A percentile compares a stretch with the other conserved stretches of the same genome.
Conservation (phyloP, 2,113 vertebrate genomes). For the Okapia johnstoni region DNA sequence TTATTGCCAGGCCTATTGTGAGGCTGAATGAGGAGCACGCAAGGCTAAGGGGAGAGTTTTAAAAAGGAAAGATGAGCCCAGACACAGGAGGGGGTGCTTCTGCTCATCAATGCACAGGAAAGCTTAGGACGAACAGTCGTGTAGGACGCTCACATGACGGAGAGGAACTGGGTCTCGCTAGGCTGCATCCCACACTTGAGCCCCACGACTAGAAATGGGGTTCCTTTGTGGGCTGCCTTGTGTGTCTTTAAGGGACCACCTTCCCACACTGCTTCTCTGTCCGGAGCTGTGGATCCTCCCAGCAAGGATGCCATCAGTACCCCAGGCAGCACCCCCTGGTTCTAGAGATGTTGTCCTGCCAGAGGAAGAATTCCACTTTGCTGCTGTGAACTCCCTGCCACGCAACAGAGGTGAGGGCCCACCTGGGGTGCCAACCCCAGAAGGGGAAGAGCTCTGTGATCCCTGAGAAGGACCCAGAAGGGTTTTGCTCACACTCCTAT, state of each 20-base stretch:
- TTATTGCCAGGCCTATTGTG: conserved; percentile 46
- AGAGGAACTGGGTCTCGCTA: not conserved
- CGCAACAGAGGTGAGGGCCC: not conserved
- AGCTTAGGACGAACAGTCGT: not conserved
- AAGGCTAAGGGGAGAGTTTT: not conserved
- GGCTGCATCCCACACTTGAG: not conserved
- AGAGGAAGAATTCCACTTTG: not conserved
- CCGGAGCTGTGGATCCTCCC: not conserved
- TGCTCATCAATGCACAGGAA: not conserved
- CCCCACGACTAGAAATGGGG: not conserved
- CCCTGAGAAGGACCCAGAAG: not conserved
- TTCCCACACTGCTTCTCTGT: not conserved
- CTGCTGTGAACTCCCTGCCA: not conserved
- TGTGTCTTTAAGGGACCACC: not conserved
- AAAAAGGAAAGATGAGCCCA: conserved; percentile 11
- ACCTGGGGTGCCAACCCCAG: not conserved
- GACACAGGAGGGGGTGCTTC: not conserved
- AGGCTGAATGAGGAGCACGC: conserved; percentile 14
- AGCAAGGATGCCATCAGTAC: not conserved
- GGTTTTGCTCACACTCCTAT: not conserved
- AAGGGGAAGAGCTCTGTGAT: no score
- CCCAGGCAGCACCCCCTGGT: not conserved
- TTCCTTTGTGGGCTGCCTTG: not conserved
- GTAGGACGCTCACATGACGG: not conserved
- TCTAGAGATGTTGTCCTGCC: not conserved